phyloP scores from a whole-genome alignment of 1,140 invertebrate genomes.

The Cotesia typhae region DNA sequence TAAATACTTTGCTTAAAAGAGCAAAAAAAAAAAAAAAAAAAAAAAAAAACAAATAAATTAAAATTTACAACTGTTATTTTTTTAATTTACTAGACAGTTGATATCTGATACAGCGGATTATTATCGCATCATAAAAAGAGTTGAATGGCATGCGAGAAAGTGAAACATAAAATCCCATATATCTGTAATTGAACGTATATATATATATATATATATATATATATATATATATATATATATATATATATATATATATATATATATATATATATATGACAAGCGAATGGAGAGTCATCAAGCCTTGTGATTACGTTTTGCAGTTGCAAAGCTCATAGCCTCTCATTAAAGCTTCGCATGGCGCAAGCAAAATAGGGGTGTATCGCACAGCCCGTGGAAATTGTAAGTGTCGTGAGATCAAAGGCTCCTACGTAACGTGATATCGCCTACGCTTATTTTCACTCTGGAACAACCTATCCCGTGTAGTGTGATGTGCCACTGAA shows the following conservation, averaged over 20 bases:
- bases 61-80: too few relatives aligned
- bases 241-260: background rate
- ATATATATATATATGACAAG: constrained; percentile 8
- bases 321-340: constrained; percentile 58
- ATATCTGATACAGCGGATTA: too few relatives aligned
- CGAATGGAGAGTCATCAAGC: constrained; percentile 46
- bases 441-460: constrained; percentile 44
- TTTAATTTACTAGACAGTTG: too few relatives aligned
- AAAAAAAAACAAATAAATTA: too few relatives aligned
- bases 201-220: background rate
- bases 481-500: background rate
- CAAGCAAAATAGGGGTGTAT: constrained; percentile 66
- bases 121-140: constrained; percentile 7
- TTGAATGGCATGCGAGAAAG: too few relatives aligned
- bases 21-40: too few relatives aligned
- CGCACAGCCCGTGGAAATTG: constrained; percentile 63
- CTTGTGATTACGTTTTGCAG: constrained; percentile 60
- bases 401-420: constrained; percentile 68
- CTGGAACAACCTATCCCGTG: constrained; percentile 10
- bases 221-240: background rate
- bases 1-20: too few relatives aligned
- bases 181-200: background rate
- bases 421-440: constrained; percentile 63
- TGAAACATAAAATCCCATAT: background rate
- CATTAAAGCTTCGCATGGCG: constrained; percentile 64